Conservation (phyloP, 2,888 invertebrate species). For the Notocelia uddmanniana region DNA sequence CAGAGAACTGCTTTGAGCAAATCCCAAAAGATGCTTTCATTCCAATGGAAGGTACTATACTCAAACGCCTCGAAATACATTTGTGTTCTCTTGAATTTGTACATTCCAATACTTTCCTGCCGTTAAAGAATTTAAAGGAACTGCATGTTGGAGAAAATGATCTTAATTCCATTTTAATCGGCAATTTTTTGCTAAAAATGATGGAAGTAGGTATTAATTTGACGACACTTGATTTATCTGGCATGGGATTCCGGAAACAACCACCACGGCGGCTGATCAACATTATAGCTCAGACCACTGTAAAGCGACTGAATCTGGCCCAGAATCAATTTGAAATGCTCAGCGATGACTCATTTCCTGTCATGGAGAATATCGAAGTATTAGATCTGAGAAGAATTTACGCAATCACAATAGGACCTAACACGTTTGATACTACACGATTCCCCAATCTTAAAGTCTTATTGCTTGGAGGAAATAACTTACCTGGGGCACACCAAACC, state of each 20-base stretch:
- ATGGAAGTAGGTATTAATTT: constrained; percentile 72
- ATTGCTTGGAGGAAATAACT: constrained; percentile 81
- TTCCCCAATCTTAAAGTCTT: constrained; percentile 84
- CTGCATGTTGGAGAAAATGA: constrained; percentile 84
- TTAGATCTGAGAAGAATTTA: constrained; percentile 85
- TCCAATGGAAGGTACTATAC: constrained; percentile 73
- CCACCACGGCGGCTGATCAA: constrained; percentile 78
- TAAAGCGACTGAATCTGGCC: constrained; percentile 78
- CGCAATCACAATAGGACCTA: constrained; percentile 74
- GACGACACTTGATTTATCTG: constrained; percentile 78
- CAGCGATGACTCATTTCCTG: constrained; percentile 79
- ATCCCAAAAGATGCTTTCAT: constrained; percentile 76
- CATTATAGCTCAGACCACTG: constrained; percentile 80
- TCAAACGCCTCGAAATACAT: constrained; percentile 79
- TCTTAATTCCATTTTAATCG: constrained; percentile 74
- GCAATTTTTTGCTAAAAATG: constrained; percentile 70
- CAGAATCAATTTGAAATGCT: constrained; percentile 86
- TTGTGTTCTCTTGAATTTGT: constrained; percentile 84
- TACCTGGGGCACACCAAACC: constrained; percentile 81
- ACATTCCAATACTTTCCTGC: constrained; percentile 79
- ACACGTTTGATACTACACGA: constrained; percentile 75
- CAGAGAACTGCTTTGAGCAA: constrained; percentile 81
- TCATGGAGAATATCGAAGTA: constrained; percentile 82
- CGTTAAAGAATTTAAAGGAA: constrained; percentile 73
- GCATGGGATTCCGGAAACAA: constrained; percentile 82